Conservation (phyloP, 2,888 invertebrate species). For the Stratiomys singularior region DNA sequence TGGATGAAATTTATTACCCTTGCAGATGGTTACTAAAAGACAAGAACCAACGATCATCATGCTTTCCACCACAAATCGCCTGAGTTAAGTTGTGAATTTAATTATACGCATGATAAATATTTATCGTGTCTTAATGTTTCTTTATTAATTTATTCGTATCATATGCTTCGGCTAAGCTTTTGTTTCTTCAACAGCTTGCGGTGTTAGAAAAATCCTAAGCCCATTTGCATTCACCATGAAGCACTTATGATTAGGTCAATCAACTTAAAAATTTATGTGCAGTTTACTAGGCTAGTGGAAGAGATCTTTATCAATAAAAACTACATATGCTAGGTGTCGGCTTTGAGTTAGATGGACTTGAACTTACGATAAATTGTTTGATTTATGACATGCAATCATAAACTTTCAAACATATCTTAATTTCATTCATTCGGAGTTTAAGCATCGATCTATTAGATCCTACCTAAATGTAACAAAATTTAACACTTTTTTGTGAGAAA, state of each 20-base stretch:
- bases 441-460: too few species aligned
- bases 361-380: too few species aligned
- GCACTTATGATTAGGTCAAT: background rate
- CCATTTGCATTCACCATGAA: background rate
- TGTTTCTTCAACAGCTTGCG: background rate
- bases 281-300: background rate
- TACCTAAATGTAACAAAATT: too few species aligned
- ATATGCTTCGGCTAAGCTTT: background rate
- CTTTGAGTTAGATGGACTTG: too few species aligned
- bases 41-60: background rate
- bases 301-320: background rate
- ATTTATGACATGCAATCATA: too few species aligned
- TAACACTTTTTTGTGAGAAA: too few species aligned
- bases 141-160: background rate
- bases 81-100: background rate
- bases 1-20: conserved; percentile 2
- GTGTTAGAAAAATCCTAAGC: background rate
- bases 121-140: background rate
- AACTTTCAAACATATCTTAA: too few species aligned
- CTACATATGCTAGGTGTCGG: too few species aligned
- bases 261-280: background rate
- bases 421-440: too few species aligned
- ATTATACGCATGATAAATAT: background rate
- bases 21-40: background rate
- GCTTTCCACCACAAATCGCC: background rate